phyloP scores from a whole-genome alignment of 2,113 vertebrate genomes.

The Struthio camelus region DNA sequence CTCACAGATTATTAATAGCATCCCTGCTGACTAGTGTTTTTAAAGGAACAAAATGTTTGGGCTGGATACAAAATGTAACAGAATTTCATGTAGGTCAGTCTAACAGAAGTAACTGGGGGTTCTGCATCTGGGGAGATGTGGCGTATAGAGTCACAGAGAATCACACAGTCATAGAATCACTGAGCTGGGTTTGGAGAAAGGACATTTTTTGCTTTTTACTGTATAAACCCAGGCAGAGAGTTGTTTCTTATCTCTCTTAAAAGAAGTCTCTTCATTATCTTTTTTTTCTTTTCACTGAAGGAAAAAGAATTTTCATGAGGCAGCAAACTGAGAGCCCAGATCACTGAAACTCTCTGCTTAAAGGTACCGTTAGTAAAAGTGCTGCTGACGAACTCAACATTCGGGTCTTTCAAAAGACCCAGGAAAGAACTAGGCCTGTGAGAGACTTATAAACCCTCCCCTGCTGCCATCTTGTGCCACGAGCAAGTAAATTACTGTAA shows the following conservation, averaged over 20 bases:
- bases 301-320: neutral
- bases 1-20: neutral
- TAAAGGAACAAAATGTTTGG: neutral
- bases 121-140: neutral
- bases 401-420: neutral
- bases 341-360: neutral
- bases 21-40: neutral
- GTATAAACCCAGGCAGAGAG: neutral
- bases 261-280: neutral
- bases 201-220: neutral
- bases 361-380: neutral
- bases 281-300: neutral
- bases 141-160: no score
- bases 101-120: neutral
- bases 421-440: neutral
- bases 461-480: constrained; percentile 62
- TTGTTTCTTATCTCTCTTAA: neutral
- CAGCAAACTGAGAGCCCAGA: neutral
- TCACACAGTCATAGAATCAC: no score
- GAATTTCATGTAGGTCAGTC: neutral
- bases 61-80: neutral
- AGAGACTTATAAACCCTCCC: neutral
- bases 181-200: neutral
- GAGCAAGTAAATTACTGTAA: constrained; percentile 34
- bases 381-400: neutral